phyloP scores from a whole-genome alignment of 2,113 vertebrate genomes.

The Rhinichthys klamathensis region DNA sequence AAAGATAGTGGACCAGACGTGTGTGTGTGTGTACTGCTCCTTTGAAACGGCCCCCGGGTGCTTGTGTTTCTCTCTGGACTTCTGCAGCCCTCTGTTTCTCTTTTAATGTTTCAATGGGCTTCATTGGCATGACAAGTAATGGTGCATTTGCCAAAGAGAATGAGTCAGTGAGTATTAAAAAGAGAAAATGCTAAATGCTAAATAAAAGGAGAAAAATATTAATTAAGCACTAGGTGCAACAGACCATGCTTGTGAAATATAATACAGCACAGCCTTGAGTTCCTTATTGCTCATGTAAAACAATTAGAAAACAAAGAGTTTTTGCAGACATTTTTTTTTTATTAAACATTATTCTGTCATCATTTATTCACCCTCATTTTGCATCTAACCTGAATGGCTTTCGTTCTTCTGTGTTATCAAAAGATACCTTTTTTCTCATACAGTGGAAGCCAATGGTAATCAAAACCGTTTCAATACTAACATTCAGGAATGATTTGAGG shows the following conservation, averaged over 20 bases:
- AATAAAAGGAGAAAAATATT: neutral
- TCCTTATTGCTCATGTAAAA: neutral
- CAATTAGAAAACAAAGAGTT: neutral
- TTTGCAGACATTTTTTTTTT: neutral
- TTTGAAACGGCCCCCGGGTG: neutral
- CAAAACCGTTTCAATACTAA: too few species aligned
- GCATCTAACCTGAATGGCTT: too few species aligned
- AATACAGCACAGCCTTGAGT: conserved; percentile 5
- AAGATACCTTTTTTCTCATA: neutral
- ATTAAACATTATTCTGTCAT: neutral
- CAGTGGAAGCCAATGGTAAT: neutral
- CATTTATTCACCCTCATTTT: too few species aligned
- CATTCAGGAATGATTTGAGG: too few species aligned
- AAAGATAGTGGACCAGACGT: too few species aligned
- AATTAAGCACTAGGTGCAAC: neutral
- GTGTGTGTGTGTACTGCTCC: neutral
- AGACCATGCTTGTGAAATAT: neutral
- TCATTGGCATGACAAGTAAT: neutral
- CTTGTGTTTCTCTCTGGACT: conserved; percentile 4
- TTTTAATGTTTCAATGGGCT: conserved; percentile 13
- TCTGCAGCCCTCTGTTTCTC: conserved; percentile 1
- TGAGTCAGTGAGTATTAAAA: conserved; percentile 8
- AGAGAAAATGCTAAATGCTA: neutral
- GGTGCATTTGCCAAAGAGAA: conserved; percentile 19
- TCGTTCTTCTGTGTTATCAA: too few species aligned